A percentile compares a stretch with the other conserved stretches of the same genome.
These are phyloP conservation scores for Hoplias malabaricus DNA, from an alignment of 2,113 vertebrate species.

Conservation along the genomic window DNA sequence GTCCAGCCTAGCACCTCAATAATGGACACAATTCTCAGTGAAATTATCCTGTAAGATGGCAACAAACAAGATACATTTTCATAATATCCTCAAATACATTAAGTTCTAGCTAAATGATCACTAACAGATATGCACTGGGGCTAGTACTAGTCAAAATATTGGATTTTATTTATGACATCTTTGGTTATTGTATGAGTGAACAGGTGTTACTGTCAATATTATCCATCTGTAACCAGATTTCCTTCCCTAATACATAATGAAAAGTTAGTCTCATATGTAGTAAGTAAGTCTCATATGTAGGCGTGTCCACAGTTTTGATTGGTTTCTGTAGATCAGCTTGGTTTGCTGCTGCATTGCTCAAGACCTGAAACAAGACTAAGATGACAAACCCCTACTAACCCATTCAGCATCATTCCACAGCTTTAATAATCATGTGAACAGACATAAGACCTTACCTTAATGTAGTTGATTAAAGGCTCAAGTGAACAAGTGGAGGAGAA, in stretches of 20 bases:
- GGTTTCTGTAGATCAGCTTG: not conserved
- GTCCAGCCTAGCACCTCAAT: slow-evolving; percentile 13
- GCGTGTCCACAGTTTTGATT: not conserved
- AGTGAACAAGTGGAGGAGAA: slow-evolving; percentile 1
- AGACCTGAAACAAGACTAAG: not conserved
- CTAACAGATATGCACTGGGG: not conserved
- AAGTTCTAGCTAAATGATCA: not conserved
- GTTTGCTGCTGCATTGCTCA: not conserved
- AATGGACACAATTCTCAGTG: not conserved
- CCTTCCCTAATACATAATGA: no score
- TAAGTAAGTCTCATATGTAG: no score
- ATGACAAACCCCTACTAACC: not conserved
- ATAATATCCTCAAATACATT: not conserved
- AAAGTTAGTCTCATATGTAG: no score
- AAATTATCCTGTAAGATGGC: not conserved
- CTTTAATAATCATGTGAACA: not conserved
- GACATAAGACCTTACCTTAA: slow-evolving; percentile 39
- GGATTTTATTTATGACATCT: no score
- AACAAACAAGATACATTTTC: not conserved
- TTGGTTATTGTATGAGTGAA: no score
- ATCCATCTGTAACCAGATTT: no score
- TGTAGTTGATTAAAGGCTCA: slow-evolving; percentile 1
- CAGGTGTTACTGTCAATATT: no score
- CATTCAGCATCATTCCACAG: not conserved
- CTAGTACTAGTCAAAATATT: not conserved